Conservation (phyloP, 2,113 vertebrate species). For the Lasiurus borealis region DNA sequence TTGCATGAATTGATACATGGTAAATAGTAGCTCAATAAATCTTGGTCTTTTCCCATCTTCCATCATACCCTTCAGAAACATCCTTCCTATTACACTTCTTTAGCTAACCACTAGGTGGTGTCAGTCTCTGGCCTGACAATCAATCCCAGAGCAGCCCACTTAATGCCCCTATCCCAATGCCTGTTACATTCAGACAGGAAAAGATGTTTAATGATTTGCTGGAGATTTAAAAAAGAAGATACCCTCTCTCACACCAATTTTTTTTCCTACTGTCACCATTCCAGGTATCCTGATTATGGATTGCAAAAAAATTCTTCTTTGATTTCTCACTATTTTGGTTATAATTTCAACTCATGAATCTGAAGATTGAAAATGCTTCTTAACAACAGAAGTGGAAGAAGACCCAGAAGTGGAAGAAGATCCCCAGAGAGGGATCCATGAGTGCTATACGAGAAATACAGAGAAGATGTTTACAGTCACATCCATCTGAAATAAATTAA, state of each 20-base stretch:
- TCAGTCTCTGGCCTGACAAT: constrained; percentile 16
- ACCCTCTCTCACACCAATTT: neutral
- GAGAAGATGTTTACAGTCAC: neutral
- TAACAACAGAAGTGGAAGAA: neutral
- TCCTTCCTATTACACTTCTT: constrained; percentile 37
- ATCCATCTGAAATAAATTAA: neutral
- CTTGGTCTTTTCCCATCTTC: neutral
- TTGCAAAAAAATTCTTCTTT: constrained; percentile 25
- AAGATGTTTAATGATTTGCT: constrained; percentile 12
- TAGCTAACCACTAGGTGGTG: constrained; percentile 73
- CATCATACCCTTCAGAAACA: neutral
- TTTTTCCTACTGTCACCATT: neutral
- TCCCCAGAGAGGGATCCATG: neutral
- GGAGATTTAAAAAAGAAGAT: neutral
- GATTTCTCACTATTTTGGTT: constrained; percentile 17
- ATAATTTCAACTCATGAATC: constrained; percentile 19
- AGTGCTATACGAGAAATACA: neutral
- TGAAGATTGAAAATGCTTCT: constrained; percentile 1
- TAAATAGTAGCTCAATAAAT: neutral
- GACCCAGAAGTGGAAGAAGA: too few species aligned
- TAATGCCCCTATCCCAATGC: neutral
- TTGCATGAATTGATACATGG: neutral
- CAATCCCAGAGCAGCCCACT: neutral
- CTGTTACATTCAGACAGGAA: neutral
- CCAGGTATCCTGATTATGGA: neutral